phyloP scores from a whole-genome alignment of 1,140 invertebrate species.

The Scylla paramamosain region DNA sequence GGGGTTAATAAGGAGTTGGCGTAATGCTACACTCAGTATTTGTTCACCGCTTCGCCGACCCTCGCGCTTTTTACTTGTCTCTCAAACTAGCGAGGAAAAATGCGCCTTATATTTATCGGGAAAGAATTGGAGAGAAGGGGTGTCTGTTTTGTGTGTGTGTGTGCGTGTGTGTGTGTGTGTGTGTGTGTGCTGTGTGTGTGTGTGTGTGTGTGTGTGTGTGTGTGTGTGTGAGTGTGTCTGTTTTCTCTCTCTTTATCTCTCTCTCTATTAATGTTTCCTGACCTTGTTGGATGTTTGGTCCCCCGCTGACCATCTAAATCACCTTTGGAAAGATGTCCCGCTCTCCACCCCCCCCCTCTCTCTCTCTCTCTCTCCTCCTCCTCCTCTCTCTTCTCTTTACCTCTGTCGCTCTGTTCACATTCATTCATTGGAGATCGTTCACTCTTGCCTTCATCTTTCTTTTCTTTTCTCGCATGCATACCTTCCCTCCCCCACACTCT shows the following conservation, averaged over 20 bases:
- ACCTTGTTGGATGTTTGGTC: neutral
- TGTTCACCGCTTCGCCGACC: no score
- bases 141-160: neutral
- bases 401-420: no score
- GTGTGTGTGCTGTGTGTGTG: no score
- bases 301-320: neutral
- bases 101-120: neutral
- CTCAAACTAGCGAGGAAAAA: neutral
- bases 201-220: no score
- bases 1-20: neutral
- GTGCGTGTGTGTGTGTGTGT: no score
- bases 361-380: neutral
- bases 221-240: no score
- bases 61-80: neutral
- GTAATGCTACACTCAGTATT: neutral
- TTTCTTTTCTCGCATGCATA: no score
- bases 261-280: neutral
- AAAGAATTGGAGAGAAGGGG: neutral
- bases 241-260: neutral
- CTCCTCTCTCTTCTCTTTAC: neutral
- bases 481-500: neutral
- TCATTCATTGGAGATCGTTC: no score
- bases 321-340: neutral
- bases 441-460: no score
- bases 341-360: neutral